A percentile compares a stretch with the other conserved stretches of the same genome.
Conservation (phyloP, 1,140 invertebrate genomes). For the Gryllus bimaculatus region DNA sequence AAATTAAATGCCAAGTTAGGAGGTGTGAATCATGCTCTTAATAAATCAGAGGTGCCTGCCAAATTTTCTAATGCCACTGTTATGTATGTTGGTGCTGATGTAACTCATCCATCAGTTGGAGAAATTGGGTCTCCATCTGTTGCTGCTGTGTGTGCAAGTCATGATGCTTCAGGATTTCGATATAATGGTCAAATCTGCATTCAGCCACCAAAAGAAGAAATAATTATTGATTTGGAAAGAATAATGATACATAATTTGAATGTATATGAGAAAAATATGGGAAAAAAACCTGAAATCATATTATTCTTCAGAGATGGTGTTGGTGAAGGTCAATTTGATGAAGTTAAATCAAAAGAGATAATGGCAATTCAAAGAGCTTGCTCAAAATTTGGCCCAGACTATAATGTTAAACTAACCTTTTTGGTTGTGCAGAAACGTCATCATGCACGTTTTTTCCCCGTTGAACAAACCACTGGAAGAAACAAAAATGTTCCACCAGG, state of each 20-base stretch:
- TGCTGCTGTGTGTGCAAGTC: constrained; percentile 41
- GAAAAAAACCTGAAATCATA: constrained; percentile 46
- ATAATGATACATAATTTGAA: constrained; percentile 52
- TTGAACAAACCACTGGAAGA: constrained; percentile 34
- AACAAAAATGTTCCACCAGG: constrained; percentile 70
- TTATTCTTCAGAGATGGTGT: constrained; percentile 81
- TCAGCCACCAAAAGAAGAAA: constrained; percentile 54
- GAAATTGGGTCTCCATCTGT: constrained; percentile 26
- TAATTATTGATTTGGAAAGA: constrained; percentile 61
- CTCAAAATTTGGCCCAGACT: constrained; percentile 34
- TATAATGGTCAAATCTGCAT: constrained; percentile 62
- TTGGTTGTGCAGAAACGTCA: constrained; percentile 86
- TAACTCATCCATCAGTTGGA: constrained; percentile 74
- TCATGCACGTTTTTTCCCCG: constrained; percentile 60
- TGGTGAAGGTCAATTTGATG: constrained; percentile 60
- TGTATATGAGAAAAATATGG: constrained; percentile 39
- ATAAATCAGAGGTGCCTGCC: constrained; percentile 18
- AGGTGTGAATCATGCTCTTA: constrained; percentile 59
- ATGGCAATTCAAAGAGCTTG: constrained; percentile 58
- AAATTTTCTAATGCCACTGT: constrained; percentile 34
- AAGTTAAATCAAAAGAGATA: constrained; percentile 40
- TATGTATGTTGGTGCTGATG: constrained; percentile 78
- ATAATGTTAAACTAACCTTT: constrained; percentile 63
- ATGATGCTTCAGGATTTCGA: constrained; percentile 49
- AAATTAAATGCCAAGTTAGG: constrained; percentile 76